A percentile compares a stretch with the other conserved stretches of the same genome.
Evolutionary conservation across 1,140 invertebrate species (phyloP).

Genomic region (Tetramorium simillimum): DNA sequence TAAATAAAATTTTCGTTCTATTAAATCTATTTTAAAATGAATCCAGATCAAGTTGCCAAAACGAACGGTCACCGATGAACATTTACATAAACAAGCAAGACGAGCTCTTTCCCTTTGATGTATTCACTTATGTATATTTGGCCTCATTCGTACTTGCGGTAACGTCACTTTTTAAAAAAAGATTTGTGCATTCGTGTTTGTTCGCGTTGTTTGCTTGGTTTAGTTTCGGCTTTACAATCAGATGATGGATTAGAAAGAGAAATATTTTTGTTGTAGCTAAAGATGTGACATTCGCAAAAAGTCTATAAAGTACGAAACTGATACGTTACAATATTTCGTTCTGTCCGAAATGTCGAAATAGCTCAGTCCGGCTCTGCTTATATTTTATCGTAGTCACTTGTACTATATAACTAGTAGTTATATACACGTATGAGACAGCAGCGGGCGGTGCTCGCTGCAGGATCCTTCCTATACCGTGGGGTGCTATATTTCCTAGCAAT

Average conservation of each 20-base stretch:
- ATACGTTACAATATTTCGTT: constrained; percentile 39
- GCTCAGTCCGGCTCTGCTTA: constrained; percentile 29
- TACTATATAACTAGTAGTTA: constrained; percentile 69
- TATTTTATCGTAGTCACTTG: constrained; percentile 70
- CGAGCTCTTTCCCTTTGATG: not conserved
- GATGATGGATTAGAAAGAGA: not conserved
- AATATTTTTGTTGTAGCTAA: not conserved
- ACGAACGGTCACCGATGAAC: not conserved
- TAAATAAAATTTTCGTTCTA: not conserved
- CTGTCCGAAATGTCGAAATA: constrained; percentile 34
- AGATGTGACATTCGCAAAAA: not conserved
- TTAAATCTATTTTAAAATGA: not conserved
- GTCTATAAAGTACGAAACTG: constrained; percentile 7
- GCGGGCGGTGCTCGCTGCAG: constrained; percentile 50
- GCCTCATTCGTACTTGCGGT: not conserved
- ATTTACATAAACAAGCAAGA: not conserved
- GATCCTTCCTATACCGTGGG: constrained; percentile 56
- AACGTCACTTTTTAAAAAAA: not conserved
- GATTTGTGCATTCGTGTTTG: not conserved
- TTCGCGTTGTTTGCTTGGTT: not conserved
- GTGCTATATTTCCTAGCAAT: constrained; percentile 71
- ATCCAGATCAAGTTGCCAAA: not conserved
- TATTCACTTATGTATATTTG: not conserved
- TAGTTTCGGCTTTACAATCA: not conserved
- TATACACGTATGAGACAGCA: constrained; percentile 56